Percentiles rank a stretch among this genome's conserved stretches.
Evolutionary conservation across 2,888 invertebrate species (phyloP).

Genomic region (Leuctra nigra): DNA sequence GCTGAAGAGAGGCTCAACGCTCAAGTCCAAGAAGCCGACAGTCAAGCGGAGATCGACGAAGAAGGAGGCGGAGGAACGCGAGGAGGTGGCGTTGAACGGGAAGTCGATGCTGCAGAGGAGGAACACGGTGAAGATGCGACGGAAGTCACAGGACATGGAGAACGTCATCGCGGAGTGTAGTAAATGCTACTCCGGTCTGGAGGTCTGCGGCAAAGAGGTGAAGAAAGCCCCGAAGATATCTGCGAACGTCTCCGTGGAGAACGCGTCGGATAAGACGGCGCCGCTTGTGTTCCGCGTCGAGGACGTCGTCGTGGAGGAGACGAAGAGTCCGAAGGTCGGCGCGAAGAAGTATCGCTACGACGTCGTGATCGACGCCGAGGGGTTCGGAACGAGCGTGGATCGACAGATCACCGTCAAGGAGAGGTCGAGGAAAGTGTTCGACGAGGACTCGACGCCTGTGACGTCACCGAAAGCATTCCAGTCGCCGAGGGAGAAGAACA

Average conservation of each 20-base stretch:
- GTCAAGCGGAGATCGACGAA: conserved; percentile 34
- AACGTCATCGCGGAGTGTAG: conserved; percentile 9
- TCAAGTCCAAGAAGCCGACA: conserved; percentile 35
- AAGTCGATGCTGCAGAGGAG: conserved; percentile 22
- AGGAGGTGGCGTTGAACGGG: neutral
- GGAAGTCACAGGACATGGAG: conserved; percentile 21
- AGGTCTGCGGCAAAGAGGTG: conserved; percentile 19
- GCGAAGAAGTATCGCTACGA: conserved; percentile 22
- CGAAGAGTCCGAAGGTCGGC: neutral
- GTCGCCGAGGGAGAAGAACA: neutral
- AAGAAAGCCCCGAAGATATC: conserved; percentile 12
- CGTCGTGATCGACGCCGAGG: conserved; percentile 20
- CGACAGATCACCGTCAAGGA: neutral
- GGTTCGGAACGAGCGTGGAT: neutral
- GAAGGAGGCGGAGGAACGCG: conserved; percentile 9
- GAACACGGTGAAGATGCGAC: conserved; percentile 24
- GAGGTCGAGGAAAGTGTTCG: neutral
- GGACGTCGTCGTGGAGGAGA: conserved; percentile 22
- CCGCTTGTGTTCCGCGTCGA: conserved; percentile 20
- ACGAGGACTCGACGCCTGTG: neutral
- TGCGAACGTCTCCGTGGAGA: conserved; percentile 21
- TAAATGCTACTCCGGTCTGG: neutral
- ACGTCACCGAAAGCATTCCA: neutral
- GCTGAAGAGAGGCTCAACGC: conserved; percentile 9
- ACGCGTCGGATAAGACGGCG: conserved; percentile 13